Percentiles rank a stretch among this genome's conserved stretches.
Evolutionary conservation across 2,888 invertebrate genomes (phyloP).

Genomic region (Gymnosoma rotundatum): DNA sequence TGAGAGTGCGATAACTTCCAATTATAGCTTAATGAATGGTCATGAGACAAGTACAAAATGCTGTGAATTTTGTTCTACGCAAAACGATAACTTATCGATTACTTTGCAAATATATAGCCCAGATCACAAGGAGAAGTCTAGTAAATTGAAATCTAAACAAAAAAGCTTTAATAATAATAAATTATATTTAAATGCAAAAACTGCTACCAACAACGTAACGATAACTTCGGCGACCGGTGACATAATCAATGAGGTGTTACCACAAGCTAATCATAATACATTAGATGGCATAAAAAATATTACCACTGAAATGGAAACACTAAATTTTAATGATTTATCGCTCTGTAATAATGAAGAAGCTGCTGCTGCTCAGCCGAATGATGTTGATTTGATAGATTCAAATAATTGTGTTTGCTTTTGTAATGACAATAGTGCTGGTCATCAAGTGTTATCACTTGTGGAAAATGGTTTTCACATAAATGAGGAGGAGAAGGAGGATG

Average conservation of each 20-base stretch:
- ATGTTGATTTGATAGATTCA: background rate
- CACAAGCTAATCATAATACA: no score
- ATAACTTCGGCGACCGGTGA: background rate
- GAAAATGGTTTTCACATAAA: constrained; percentile 44
- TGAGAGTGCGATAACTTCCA: background rate
- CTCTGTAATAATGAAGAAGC: background rate
- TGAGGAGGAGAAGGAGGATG: background rate
- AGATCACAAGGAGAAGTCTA: background rate
- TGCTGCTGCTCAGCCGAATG: background rate
- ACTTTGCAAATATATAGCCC: constrained; percentile 21
- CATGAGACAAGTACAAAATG: background rate
- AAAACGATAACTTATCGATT: constrained; percentile 34
- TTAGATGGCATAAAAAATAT: background rate
- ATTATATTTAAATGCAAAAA: background rate
- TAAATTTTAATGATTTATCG: background rate
- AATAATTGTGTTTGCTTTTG: constrained; percentile 53
- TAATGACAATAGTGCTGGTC: background rate
- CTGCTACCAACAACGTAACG: background rate
- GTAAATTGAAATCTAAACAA: no score
- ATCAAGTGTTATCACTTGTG: constrained; percentile 35
- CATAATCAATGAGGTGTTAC: background rate
- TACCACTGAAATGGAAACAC: background rate
- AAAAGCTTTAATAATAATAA: background rate
- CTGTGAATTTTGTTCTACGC: constrained; percentile 24
- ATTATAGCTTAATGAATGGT: constrained; percentile 2